A percentile compares a stretch with the other conserved stretches of the same genome.
These are phyloP conservation scores for Columba janthina DNA, from an alignment of 2,113 vertebrate genomes.

Conservation along the genomic window DNA sequence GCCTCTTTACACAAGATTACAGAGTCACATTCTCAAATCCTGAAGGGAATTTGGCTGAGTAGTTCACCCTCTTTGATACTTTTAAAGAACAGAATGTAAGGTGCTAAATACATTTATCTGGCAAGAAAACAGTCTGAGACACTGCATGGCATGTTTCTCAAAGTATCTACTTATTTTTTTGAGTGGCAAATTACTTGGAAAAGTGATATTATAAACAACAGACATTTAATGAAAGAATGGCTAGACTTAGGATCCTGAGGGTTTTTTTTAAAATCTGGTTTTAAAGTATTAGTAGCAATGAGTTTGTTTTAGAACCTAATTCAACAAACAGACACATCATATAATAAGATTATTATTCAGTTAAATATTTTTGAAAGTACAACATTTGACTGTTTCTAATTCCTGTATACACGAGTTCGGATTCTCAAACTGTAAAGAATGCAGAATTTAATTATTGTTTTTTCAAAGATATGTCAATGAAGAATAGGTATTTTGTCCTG, in stretches of 20 bases:
- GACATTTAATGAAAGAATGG: neutral
- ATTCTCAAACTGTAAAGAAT: neutral
- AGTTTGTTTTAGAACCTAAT: neutral
- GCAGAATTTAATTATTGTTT: neutral
- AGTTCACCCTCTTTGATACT: constrained; percentile 37
- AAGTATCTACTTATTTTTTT: neutral
- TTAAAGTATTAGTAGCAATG: neutral
- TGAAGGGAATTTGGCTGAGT: constrained; percentile 58
- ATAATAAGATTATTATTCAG: neutral
- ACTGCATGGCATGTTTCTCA: neutral
- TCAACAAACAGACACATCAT: neutral
- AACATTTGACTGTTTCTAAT: neutral
- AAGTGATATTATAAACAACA: neutral
- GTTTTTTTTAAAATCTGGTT: neutral
- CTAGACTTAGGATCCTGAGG: neutral
- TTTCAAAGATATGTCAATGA: neutral
- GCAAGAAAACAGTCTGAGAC: constrained; percentile 14
- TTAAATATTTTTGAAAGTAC: neutral
- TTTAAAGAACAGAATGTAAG: constrained; percentile 45
- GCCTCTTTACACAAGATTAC: constrained; percentile 63
- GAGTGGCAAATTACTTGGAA: neutral
- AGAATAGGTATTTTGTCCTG: neutral
- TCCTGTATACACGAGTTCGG: neutral
- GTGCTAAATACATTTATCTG: constrained; percentile 42
- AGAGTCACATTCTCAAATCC: constrained; percentile 69